Evolutionary conservation across 2,113 vertebrate genomes (phyloP).

Genomic region (Dromaius novaehollandiae): DNA sequence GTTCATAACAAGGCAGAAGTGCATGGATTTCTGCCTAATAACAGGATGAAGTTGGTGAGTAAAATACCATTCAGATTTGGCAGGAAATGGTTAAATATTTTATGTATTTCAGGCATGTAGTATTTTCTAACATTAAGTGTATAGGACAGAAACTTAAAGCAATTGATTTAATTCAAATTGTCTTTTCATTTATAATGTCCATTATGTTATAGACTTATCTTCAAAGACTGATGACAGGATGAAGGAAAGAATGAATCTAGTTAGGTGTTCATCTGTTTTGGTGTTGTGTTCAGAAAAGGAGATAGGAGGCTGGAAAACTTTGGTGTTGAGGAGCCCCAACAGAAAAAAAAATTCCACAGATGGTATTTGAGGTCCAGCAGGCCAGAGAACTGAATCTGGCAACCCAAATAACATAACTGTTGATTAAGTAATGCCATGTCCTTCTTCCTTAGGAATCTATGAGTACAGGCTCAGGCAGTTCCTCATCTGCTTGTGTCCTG

Average conservation of each 20-base stretch:
- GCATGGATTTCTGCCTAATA: background rate
- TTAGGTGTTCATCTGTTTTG: background rate
- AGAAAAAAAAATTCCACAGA: background rate
- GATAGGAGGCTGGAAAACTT: background rate
- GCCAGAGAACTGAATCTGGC: background rate
- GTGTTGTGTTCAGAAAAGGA: background rate
- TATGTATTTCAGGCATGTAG: background rate
- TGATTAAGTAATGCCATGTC: background rate
- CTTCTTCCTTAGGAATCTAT: background rate
- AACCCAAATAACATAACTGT: background rate
- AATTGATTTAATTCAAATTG: background rate
- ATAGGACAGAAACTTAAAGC: background rate
- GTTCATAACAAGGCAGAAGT: background rate
- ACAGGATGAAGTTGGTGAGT: background rate
- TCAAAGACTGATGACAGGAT: background rate
- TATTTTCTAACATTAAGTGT: background rate
- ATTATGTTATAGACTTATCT: background rate
- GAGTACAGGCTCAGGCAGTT: background rate
- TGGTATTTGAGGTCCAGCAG: background rate
- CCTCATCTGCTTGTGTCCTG: background rate
- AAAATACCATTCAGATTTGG: background rate
- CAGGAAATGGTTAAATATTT: background rate
- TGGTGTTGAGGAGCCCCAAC: background rate
- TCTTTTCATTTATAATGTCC: background rate
- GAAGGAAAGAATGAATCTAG: background rate